Evolutionary conservation across 2,888 invertebrate species (phyloP), one percentile per base, ranked within the genome.

Genomic region (Cotesia congregata): DNA sequence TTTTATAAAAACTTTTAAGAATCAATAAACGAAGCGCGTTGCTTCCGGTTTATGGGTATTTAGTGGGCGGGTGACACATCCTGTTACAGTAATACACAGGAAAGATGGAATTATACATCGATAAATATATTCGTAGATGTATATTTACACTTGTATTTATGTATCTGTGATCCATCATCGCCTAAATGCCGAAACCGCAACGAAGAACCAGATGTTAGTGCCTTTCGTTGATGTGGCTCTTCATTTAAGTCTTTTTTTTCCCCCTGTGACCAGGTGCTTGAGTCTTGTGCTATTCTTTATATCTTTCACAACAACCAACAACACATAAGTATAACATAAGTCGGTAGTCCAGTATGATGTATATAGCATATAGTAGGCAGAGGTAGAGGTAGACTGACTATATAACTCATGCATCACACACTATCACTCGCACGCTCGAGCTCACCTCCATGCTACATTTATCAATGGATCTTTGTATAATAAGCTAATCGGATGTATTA

Each of bases 381-480:
- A 30, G 7, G 17, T 61, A 60, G 70, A 74, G 64, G 67, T 72
- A 76, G 76, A 72, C 69, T 73, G 60, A 78, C 76, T 77, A 50
- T 50, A 50, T 50, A 50, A 50, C 50, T 12, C 50, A 50, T 50
- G 50, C 50, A 50, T 50, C 50, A 50, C 50, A 50, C 50, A 50
- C 50, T 50, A 50, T 50, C 38, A 80, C 80, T 78, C 73, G 67
- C 71, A 80, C 77, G 72, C 80, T 78, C 81, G 81, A 76, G 80
- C 77, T 78, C 79, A 77, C 81, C 82, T 80, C 82, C 83, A 83
- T 83, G 85, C 83, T 82, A 83, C 85, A 86, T 86, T 87, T 88
- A 87, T 87, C 86, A 83, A 85, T 84, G 85, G 86, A 87, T 88
- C 88, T 86, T 80, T 82, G 84, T 82, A 86, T 87, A 87, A 86